These are phyloP conservation scores for Gadus macrocephalus DNA, from an alignment of 2,113 vertebrate species.

Conservation along the genomic window DNA sequence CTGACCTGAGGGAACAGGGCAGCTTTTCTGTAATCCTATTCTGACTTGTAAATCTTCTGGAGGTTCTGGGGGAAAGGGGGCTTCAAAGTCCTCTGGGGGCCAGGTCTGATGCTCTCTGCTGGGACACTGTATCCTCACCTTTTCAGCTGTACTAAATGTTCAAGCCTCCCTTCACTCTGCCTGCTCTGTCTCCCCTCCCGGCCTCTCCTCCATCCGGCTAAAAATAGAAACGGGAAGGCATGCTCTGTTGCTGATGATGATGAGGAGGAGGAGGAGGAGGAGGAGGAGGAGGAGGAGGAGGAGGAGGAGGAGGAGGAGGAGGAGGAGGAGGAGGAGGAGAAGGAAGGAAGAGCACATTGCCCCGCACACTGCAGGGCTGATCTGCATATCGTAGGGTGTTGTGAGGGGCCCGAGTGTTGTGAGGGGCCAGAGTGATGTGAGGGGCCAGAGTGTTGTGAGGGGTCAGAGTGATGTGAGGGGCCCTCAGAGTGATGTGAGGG, in stretches of 20 bases:
- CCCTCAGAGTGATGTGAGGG: no score
- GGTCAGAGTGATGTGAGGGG: no score
- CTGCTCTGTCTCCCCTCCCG: constrained; percentile 1
- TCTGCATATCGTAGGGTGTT: constrained; percentile 33
- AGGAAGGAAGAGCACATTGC: no score
- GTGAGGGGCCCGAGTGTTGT: no score
- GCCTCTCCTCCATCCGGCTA: constrained; percentile 37
- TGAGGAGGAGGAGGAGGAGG: constrained; percentile 17
- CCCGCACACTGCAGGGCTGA: constrained; percentile 42
- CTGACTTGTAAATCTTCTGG: constrained; percentile 47
- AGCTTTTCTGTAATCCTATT: constrained; percentile 52
- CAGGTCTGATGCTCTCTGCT: no score
- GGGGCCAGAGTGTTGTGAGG: no score
- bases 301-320: constrained; percentile 14
- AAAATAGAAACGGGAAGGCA: constrained; percentile 54
- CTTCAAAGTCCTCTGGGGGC: no score
- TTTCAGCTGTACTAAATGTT: constrained; percentile 3
- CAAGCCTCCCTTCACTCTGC: constrained; percentile 10
- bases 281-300: constrained; percentile 25
- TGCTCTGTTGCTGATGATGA: constrained; percentile 41
- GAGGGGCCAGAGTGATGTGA: no score
- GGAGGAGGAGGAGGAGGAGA: constrained; percentile 13
- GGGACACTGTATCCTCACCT: neutral
- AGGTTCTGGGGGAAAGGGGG: constrained; percentile 16
- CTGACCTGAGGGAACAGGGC: constrained; percentile 56